Base-by-base conservation (phyloP, 2,888 invertebrate species). In the Crioceris asparagi region DNA sequence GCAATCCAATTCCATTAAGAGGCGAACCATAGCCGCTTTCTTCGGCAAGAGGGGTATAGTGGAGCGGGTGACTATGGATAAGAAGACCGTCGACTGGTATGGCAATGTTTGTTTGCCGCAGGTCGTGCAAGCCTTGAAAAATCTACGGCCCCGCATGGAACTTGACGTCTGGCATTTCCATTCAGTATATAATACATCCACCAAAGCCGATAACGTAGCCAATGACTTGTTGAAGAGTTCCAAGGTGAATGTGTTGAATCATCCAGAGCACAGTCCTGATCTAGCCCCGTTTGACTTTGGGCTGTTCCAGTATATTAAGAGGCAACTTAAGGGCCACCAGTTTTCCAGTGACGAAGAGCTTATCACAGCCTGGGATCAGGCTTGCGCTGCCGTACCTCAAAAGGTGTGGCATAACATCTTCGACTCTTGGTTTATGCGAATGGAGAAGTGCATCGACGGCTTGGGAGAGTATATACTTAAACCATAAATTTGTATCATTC, bases 11-110 rank as follows among this genome's bases (percentile, higher is more conserved):
- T 44, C 42, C 32, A n/a, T 26, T 12, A 26, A 35, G 26, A 43
- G 43, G 29, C 41, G 44, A 44, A 46, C 44, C 40, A 38, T 44
- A 4, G 38, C 41, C 26, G 41, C 35, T 17, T 36, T 36, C 19
- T 36, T 36, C 23, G 17, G 26, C 17, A 36, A 30, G 29, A 31
- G 29, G 4, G 31, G 30, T 11, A 17, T 17, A 19, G 19, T 32
- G 19, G 32, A 17, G 19, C 17, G 17, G 7, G 32, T 32, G 17
- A 12, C 19, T 32, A 17, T 32, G 17, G 19, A 32, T 17, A 19
- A 32, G 7, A n/a, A n/a, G n/a, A n/a, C n/a, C n/a, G n/a, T n/a
- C n/a, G n/a, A n/a, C n/a, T 32, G 32, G 32, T 32, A 32, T 19
- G 3, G 7, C 2, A 19, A 17, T 7, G 10, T n/a, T 8, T 32